phyloP scores from a whole-genome alignment of 2,888 invertebrate species.

The Chymomyza procnemis region DNA sequence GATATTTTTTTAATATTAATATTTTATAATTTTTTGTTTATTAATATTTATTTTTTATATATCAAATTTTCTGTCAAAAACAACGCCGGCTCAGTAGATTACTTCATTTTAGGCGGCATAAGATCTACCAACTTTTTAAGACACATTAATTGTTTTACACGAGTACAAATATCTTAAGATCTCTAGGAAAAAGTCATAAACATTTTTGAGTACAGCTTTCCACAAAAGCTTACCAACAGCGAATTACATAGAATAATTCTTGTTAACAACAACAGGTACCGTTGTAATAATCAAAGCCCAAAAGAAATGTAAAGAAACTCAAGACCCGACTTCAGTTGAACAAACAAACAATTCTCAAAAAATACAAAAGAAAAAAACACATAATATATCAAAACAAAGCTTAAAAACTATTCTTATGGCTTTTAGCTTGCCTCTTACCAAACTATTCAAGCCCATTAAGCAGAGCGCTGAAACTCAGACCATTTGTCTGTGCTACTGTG shows the following conservation, averaged over 20 bases:
- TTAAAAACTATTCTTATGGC: not conserved
- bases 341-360: constrained; percentile 19
- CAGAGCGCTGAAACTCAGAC: constrained; percentile 30
- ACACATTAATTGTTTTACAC: not conserved
- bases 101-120: not conserved
- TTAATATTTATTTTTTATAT: no score
- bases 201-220: not conserved
- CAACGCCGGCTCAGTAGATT: no score
- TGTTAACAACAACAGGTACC: not conserved
- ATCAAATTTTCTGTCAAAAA: no score
- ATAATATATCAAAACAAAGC: not conserved
- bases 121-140: not conserved
- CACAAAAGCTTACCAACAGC: not conserved
- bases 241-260: not conserved
- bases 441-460: constrained; percentile 30
- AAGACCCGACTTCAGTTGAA: not conserved
- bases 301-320: not conserved
- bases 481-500: constrained; percentile 17
- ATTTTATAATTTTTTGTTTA: no score
- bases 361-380: no score
- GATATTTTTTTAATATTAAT: no score
- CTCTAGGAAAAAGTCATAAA: not conserved
- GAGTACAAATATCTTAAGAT: not conserved
- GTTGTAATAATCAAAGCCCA: not conserved
- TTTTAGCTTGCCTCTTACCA: constrained; percentile 5